These are phyloP conservation scores for Drosophila carrolli DNA, from an alignment of 1,140 invertebrate genomes.

Conservation along the genomic window DNA sequence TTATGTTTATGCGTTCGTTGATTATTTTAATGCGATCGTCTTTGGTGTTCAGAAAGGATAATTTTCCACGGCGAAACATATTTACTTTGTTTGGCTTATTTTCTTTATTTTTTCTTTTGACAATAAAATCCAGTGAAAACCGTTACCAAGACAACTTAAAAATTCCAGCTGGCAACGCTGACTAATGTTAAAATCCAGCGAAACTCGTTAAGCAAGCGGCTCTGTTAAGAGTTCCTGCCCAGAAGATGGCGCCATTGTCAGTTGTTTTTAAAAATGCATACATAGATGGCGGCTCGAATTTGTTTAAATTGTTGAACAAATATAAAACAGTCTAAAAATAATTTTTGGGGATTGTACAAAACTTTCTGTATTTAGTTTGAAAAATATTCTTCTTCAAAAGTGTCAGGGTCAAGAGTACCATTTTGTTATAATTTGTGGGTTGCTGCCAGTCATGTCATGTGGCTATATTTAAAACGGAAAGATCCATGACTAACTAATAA, in stretches of 20 bases:
- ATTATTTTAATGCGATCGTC: conserved; percentile 86
- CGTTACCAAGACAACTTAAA: conserved; percentile 45
- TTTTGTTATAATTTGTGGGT: conserved; percentile 13
- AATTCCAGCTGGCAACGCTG: neutral
- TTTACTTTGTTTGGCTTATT: conserved; percentile 7
- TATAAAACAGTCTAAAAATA: neutral
- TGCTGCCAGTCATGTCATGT: conserved; percentile 16
- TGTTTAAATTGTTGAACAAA: neutral
- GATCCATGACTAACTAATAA: conserved; percentile 11
- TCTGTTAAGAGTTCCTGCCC: neutral
- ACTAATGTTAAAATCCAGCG: neutral
- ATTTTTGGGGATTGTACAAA: too few species aligned
- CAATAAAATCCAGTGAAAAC: conserved; percentile 44
- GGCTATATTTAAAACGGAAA: conserved; percentile 49
- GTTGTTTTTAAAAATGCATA: neutral
- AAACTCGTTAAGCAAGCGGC: neutral
- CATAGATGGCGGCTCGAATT: conserved; percentile 13
- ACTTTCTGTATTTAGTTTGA: neutral
- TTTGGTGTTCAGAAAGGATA: conserved; percentile 73
- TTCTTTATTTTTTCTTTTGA: conserved; percentile 17
- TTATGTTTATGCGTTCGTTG: conserved; percentile 88
- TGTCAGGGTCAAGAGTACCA: conserved; percentile 64
- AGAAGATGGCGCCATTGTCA: neutral
- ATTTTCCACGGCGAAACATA: conserved; percentile 81
- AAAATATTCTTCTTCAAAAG: conserved; percentile 20